Conservation (phyloP, 2,113 vertebrate species). For the Nanorana parkeri region DNA sequence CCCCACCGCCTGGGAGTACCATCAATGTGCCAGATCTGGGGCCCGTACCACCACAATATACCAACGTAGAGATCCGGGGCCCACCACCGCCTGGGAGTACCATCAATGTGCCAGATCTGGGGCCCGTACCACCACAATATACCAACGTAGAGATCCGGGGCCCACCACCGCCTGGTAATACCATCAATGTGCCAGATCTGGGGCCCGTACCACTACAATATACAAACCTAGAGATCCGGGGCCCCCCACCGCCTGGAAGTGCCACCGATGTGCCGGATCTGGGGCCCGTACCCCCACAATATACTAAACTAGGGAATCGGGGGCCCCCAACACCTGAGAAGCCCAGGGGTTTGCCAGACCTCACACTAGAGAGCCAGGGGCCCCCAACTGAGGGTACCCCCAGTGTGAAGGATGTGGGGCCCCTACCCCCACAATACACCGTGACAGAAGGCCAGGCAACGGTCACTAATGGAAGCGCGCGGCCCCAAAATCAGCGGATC, state of each 20-base stretch:
- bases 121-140: too few species aligned
- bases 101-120: constrained; percentile 52
- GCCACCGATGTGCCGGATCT: too few species aligned
- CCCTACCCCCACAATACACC: neutral
- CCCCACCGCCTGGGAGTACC: constrained; percentile 39
- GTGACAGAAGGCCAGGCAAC: neutral
- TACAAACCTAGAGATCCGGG: too few species aligned
- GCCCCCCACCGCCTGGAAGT: too few species aligned
- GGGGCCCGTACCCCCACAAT: too few species aligned
- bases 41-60: neutral
- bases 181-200: too few species aligned
- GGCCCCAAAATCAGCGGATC: neutral
- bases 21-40: constrained; percentile 53
- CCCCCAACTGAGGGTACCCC: neutral
- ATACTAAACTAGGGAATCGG: too few species aligned
- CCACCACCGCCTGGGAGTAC: constrained; percentile 41
- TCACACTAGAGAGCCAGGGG: neutral
- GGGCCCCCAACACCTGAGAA: neutral
- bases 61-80: neutral
- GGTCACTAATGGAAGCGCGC: too few species aligned
- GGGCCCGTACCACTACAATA: too few species aligned
- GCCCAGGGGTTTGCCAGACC: neutral
- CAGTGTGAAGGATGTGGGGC: neutral
- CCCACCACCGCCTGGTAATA: neutral
- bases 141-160: too few species aligned